A percentile compares a stretch with the other conserved stretches of the same genome.
phyloP scores from a whole-genome alignment of 64 coral and sea anemone species.

The Porites australiensis region DNA sequence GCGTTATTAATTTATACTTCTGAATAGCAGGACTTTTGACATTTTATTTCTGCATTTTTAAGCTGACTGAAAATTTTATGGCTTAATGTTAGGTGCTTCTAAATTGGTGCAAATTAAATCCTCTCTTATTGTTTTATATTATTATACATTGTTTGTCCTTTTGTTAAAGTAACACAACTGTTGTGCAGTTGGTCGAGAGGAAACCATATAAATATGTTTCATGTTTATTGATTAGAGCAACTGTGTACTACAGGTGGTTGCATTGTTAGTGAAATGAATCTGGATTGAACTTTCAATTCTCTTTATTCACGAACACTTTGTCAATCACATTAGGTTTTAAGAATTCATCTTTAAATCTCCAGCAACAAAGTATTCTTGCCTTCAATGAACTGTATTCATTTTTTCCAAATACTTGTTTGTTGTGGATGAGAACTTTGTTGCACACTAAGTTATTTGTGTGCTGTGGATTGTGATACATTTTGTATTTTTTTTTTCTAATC shows the following conservation, averaged over 20 bases:
- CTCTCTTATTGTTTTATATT: too few relatives aligned
- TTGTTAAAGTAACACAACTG: background rate
- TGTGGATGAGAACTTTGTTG: too few relatives aligned
- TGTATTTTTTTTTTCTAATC: background rate
- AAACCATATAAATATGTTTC: background rate
- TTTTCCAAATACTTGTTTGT: too few relatives aligned
- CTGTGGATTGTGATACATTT: background rate
- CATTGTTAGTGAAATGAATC: background rate
- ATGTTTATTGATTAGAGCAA: background rate
- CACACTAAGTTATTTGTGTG: too few relatives aligned
- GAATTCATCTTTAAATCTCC: background rate
- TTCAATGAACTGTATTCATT: background rate
- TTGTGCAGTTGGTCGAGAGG: background rate
- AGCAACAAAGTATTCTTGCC: too few relatives aligned
- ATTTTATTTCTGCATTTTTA: too few relatives aligned
- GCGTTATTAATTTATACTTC: too few relatives aligned
- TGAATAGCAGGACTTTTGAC: too few relatives aligned
- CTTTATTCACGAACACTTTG: background rate
- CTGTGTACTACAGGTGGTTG: conserved; percentile 31
- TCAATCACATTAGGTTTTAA: background rate
- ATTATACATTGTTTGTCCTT: too few relatives aligned
- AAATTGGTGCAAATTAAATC: too few relatives aligned
- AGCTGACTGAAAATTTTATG: too few relatives aligned
- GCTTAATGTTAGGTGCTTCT: too few relatives aligned
- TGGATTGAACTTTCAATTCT: background rate